Conservation (phyloP, 2,797 vertebrate species). For the Chiroxiphia lanceolata region DNA sequence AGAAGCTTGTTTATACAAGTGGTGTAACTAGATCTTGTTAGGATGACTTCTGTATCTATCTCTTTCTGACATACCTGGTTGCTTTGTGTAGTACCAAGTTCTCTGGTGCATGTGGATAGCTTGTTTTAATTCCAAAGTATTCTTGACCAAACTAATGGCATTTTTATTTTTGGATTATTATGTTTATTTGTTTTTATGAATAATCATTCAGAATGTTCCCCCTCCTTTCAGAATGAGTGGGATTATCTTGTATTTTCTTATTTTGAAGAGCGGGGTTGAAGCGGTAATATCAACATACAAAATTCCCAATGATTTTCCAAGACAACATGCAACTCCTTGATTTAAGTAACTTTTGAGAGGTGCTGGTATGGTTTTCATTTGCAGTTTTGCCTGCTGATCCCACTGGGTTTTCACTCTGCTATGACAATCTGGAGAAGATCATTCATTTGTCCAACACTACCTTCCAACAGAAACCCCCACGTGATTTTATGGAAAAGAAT, state of each 20-base stretch:
- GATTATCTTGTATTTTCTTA: neutral
- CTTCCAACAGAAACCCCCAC: neutral
- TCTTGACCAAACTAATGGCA: neutral
- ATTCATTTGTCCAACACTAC: neutral
- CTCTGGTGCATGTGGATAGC: neutral
- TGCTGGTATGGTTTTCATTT: neutral
- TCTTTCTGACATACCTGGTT: neutral
- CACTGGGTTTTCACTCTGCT: neutral
- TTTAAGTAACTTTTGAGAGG: neutral
- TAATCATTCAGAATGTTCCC: neutral
- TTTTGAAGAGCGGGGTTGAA: neutral
- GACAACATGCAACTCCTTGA: neutral
- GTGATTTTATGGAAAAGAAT: neutral
- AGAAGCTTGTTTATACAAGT: neutral
- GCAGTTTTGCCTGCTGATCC: neutral
- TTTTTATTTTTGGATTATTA: neutral
- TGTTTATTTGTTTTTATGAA: neutral
- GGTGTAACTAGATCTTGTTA: neutral
- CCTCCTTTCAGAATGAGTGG: neutral
- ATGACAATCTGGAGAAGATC: neutral
- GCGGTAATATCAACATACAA: neutral
- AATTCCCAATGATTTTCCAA: neutral
- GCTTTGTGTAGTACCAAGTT: neutral
- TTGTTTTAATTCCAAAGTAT: neutral
- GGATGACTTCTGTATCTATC: neutral